Evolutionary conservation across 1,140 invertebrate species (phyloP).

Genomic region (Macrobrachium nipponense): DNA sequence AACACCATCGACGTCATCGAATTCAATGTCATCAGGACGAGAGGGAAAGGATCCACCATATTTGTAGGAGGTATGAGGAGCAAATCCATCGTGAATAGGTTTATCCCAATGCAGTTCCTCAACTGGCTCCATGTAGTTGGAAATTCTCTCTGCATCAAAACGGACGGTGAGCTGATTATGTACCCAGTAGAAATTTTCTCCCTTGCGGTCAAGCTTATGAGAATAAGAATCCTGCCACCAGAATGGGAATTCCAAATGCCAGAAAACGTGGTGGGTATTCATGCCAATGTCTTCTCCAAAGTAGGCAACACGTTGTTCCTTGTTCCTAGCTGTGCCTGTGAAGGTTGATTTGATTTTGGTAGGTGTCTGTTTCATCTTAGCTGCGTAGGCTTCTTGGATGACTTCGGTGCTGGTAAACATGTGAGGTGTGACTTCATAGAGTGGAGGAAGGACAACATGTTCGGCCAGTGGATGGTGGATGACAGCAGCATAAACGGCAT

Average conservation of each 20-base stretch:
- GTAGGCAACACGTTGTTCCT: constrained; percentile 71
- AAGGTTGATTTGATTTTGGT: constrained; percentile 19
- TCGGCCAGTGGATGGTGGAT: constrained; percentile 68
- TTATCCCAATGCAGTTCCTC: constrained; percentile 68
- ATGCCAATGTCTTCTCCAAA: constrained; percentile 79
- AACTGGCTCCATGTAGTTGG: constrained; percentile 69
- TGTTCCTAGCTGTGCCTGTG: constrained; percentile 61
- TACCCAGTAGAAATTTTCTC: constrained; percentile 69
- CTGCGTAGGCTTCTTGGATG: constrained; percentile 65
- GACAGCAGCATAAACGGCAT: constrained; percentile 15
- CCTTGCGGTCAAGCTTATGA: constrained; percentile 65
- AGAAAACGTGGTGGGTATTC: constrained; percentile 76
- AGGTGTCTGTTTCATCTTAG: constrained; percentile 67
- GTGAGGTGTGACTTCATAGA: constrained; percentile 75
- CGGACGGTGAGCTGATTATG: constrained; percentile 71
- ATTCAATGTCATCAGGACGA: constrained; percentile 70
- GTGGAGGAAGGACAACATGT: constrained; percentile 66
- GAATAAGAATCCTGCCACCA: constrained; percentile 69
- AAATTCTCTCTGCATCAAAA: constrained; percentile 71
- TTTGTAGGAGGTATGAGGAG: constrained; percentile 73
- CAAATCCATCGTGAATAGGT: constrained; percentile 72
- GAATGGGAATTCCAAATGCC: constrained; percentile 71
- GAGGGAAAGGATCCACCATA: constrained; percentile 76
- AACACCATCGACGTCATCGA: constrained; percentile 70
- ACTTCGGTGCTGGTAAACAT: constrained; percentile 68